These are phyloP conservation scores for Ptychodera flava DNA, from an alignment of 35 echinoderm and acorn worm genomes.

Conservation along the genomic window DNA sequence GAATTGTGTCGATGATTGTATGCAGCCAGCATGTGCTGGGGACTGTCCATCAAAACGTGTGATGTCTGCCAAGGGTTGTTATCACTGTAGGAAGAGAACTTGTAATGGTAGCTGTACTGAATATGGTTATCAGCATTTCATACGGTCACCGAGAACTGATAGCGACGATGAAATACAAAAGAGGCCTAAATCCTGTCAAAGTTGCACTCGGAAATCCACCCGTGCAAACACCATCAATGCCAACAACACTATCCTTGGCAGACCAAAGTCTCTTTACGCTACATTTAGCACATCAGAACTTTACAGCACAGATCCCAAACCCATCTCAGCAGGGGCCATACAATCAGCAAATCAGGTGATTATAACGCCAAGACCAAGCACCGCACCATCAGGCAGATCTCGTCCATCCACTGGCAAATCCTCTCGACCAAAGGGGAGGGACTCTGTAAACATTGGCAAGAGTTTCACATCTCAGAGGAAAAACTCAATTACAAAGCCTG, in stretches of 20 bases:
- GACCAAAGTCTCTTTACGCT: conserved; percentile 82
- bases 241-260: conserved; percentile 71
- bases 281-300: conserved; percentile 77
- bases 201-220: conserved; percentile 33
- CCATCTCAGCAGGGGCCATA: conserved; percentile 7
- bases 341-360: not conserved
- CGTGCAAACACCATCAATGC: conserved; percentile 44
- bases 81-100: conserved; percentile 48
- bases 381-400: not conserved
- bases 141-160: conserved; percentile 41
- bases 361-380: not conserved
- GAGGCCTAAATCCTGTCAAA: conserved; percentile 75
- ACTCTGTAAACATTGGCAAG: not conserved
- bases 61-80: conserved; percentile 22
- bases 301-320: conserved; percentile 29
- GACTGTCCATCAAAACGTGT: conserved; percentile 47
- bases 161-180: conserved; percentile 4
- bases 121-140: conserved; percentile 73
- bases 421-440: not conserved
- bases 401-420: not conserved
- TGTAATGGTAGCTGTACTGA: conserved; percentile 80
- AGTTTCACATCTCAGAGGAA: not conserved
- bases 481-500: not conserved
- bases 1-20: conserved; percentile 67
- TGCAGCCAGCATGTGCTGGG: conserved; percentile 62